phyloP scores from a whole-genome alignment of 2,797 vertebrate genomes.

The Scolopax bukidnonensis region DNA sequence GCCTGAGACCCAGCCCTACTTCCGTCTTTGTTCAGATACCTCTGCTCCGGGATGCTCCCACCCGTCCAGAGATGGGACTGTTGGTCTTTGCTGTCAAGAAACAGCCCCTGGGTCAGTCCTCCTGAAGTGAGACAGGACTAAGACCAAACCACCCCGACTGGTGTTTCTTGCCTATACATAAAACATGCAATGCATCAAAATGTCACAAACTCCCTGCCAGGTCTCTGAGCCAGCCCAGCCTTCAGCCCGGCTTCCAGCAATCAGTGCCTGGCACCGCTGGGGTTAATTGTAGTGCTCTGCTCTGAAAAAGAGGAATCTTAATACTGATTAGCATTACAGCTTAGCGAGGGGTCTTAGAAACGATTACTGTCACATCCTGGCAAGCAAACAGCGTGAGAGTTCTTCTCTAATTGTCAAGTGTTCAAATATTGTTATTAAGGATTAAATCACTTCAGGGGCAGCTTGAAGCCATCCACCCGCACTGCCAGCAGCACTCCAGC shows the following conservation, averaged over 20 bases:
- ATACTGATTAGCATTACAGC: not conserved
- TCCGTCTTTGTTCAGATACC: not conserved
- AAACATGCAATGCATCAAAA: not conserved
- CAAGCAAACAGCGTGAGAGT: not conserved
- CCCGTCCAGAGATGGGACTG: not conserved
- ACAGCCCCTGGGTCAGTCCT: not conserved
- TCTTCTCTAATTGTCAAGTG: not conserved
- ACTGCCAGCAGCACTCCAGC: not conserved
- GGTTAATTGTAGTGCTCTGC: not conserved
- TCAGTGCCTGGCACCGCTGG: not conserved
- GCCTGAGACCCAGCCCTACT: not conserved
- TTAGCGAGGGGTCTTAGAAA: not conserved
- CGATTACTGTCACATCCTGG: not conserved
- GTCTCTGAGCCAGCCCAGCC: not conserved
- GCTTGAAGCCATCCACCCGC: fast-evolving
- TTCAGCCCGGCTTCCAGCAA: not conserved
- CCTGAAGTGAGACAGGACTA: not conserved
- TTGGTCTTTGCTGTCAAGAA: not conserved
- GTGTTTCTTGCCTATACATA: not conserved
- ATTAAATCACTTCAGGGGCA: not conserved
- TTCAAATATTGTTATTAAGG: not conserved
- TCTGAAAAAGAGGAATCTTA: not conserved
- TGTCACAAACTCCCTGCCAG: not conserved
- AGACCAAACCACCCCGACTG: not conserved
- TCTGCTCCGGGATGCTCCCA: not conserved